Conservation (phyloP, 2,888 invertebrate genomes). For the Ceriagrion tenellum region DNA sequence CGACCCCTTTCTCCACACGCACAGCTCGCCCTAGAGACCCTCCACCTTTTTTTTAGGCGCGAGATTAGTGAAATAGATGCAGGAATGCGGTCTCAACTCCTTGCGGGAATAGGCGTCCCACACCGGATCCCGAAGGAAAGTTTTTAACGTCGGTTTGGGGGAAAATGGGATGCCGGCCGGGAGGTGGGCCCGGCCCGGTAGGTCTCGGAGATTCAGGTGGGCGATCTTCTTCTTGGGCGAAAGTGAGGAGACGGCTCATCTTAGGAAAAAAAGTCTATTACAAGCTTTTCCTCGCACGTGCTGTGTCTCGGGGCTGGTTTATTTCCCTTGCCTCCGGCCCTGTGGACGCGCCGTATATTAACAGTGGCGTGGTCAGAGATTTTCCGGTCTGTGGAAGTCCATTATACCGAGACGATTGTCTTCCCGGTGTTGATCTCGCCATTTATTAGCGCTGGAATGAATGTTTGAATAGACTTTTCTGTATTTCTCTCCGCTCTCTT, state of each 20-base stretch:
- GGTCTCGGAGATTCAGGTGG: not conserved
- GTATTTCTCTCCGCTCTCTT: too few species aligned
- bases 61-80: constrained; percentile 6
- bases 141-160: not conserved
- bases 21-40: not conserved
- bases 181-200: not conserved
- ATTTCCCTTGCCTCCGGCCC: too few species aligned
- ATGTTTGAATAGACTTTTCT: too few species aligned
- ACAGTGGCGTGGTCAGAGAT: too few species aligned
- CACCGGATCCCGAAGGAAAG: not conserved
- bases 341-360: too few species aligned
- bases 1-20: not conserved
- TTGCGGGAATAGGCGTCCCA: not conserved
- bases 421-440: too few species aligned
- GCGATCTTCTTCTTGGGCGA: not conserved
- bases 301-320: too few species aligned
- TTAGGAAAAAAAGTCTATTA: too few species aligned
- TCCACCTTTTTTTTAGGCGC: not conserved
- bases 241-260: not conserved
- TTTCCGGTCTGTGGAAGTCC: too few species aligned
- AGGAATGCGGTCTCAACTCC: not conserved
- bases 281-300: too few species aligned
- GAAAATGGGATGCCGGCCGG: not conserved
- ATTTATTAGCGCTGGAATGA: too few species aligned
- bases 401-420: too few species aligned